Conservation (phyloP, 1,140 invertebrate genomes). For the Dreissena rostriformis region DNA sequence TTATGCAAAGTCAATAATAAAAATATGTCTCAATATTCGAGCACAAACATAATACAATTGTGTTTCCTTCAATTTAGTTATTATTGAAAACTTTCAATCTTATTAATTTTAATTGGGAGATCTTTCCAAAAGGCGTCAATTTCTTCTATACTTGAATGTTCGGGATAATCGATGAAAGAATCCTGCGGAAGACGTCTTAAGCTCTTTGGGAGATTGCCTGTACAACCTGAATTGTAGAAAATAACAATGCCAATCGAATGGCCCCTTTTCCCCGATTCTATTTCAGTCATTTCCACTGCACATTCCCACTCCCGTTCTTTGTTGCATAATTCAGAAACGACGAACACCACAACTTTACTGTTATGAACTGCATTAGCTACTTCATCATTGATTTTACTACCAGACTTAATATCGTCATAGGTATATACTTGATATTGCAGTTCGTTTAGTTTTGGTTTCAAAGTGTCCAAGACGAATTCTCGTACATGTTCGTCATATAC, state of each 20-base stretch:
- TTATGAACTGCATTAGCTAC: slow-evolving; percentile 28
- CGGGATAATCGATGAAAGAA: too few species aligned
- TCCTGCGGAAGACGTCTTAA: too few species aligned
- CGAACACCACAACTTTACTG: slow-evolving; percentile 11
- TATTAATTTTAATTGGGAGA: too few species aligned
- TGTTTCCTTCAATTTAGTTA: too few species aligned
- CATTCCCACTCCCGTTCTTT: slow-evolving; percentile 17
- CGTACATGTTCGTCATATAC: neutral
- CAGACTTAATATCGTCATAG: neutral
- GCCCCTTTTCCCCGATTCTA: slow-evolving; percentile 9
- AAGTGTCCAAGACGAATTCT: slow-evolving; percentile 8
- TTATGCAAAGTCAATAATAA: too few species aligned
- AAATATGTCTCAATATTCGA: too few species aligned
- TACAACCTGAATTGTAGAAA: neutral
- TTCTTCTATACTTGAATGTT: too few species aligned
- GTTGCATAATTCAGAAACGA: slow-evolving; percentile 13
- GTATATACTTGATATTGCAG: neutral
- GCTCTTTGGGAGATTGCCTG: too few species aligned
- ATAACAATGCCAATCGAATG: slow-evolving; percentile 5
- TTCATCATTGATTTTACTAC: slow-evolving; percentile 4
- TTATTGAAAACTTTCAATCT: too few species aligned
- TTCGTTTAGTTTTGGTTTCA: slow-evolving; percentile 15
- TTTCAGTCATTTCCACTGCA: slow-evolving; percentile 21
- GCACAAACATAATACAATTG: too few species aligned
- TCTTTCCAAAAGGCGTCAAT: too few species aligned